Percentiles rank a stretch among this genome's conserved stretches.
Evolutionary conservation across 2,888 invertebrate genomes (phyloP).

Genomic region (Drosophila ustulata): DNA sequence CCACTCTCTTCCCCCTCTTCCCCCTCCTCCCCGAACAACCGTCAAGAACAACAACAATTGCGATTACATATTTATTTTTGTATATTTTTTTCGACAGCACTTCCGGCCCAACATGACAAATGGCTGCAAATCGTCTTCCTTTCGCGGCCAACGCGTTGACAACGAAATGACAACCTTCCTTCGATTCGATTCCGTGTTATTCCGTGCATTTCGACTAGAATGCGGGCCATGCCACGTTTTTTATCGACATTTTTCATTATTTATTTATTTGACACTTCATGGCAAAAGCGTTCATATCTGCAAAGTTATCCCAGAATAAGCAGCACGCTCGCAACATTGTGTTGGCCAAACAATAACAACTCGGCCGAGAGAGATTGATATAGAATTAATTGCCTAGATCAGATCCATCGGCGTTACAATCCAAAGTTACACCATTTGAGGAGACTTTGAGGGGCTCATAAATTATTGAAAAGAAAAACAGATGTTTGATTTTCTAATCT

Average conservation of each 20-base stretch:
- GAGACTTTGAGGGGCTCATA: not conserved
- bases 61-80: constrained; percentile 58
- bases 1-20: not conserved
- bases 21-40: constrained; percentile 2
- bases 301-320: constrained; percentile 11
- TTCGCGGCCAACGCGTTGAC: constrained; percentile 75
- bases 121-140: constrained; percentile 81
- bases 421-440: not conserved
- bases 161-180: constrained; percentile 58
- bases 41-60: constrained; percentile 53
- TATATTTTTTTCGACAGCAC: constrained; percentile 41
- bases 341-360: constrained; percentile 6
- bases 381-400: constrained; percentile 15
- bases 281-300: constrained; percentile 37
- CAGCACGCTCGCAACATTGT: constrained; percentile 7
- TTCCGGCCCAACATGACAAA: constrained; percentile 74
- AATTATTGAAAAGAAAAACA: not conserved
- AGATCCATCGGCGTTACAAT: not conserved
- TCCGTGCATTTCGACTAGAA: too few species aligned
- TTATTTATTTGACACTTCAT: constrained; percentile 75
- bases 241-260: constrained; percentile 77
- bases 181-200: too few species aligned
- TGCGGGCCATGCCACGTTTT: constrained; percentile 30
- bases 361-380: constrained; percentile 17
- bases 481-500: not conserved